Percentiles rank a stretch among this genome's conserved stretches.
These are phyloP conservation scores for Lepilemur septentrionalis DNA, from an alignment of 2,797 vertebrate genomes.

Conservation along the genomic window DNA sequence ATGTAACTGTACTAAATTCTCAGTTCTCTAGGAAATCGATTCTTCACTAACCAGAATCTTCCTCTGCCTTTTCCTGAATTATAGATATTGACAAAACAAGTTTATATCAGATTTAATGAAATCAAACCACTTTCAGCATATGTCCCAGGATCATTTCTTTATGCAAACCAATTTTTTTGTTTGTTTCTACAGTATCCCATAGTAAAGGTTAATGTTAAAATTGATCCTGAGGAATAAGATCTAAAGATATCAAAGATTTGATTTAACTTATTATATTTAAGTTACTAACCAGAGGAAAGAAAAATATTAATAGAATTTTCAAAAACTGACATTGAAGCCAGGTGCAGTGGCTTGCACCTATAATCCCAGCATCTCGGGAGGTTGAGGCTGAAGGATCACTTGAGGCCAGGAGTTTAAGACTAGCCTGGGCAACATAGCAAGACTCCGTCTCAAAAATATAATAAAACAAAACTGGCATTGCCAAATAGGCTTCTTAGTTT, in stretches of 20 bases:
- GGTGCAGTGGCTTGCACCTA: neutral
- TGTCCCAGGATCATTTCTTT: neutral
- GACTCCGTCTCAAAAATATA: neutral
- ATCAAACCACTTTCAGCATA: neutral
- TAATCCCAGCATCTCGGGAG: neutral
- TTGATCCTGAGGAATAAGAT: neutral
- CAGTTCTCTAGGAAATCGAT: neutral
- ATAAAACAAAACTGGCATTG: neutral
- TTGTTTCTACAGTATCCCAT: neutral
- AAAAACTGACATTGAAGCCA: neutral
- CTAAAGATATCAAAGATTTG: neutral
- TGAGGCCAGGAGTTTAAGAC: neutral
- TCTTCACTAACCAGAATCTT: neutral
- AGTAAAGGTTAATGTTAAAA: conserved; percentile 20
- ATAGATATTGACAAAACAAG: neutral
- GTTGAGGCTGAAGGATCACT: neutral
- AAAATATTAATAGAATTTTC: neutral
- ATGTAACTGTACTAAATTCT: neutral
- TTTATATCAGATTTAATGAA: conserved; percentile 1
- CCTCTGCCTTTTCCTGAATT: neutral
- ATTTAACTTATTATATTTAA: neutral
- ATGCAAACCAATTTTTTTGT: neutral
- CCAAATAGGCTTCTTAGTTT: neutral
- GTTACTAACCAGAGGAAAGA: neutral
- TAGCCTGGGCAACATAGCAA: neutral